These are phyloP conservation scores for Delichon dasypus DNA, from an alignment of 2,797 vertebrate genomes.

Conservation along the genomic window DNA sequence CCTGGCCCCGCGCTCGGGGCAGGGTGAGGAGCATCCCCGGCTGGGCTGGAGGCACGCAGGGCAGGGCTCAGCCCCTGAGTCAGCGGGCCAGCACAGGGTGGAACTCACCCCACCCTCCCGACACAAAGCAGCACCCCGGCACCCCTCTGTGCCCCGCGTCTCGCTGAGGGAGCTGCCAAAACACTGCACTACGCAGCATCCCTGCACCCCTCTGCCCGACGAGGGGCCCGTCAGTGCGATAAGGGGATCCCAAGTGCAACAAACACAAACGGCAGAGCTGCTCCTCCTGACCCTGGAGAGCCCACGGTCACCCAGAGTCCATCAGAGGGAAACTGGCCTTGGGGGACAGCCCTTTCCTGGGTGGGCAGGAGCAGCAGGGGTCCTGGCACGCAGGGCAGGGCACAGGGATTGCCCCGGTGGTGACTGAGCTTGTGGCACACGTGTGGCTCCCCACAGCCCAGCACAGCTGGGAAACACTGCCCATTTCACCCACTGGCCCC, in stretches of 20 bases:
- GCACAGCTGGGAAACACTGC: neutral
- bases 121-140: neutral
- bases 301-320: neutral
- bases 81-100: neutral
- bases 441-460: neutral
- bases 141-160: neutral
- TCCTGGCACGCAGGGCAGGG: neutral
- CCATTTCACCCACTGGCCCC: neutral
- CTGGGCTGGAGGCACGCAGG: fast-evolving
- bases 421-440: neutral
- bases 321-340: neutral
- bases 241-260: neutral
- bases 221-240: fast-evolving
- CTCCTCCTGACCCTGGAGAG: neutral
- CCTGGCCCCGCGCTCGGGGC: neutral
- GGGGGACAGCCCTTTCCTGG: neutral
- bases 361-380: neutral
- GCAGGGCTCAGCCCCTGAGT: neutral
- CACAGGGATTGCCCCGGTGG: fast-evolving
- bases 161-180: neutral
- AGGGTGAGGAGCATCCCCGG: neutral
- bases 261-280: neutral
- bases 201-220: neutral
- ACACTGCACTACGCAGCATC: neutral
- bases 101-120: neutral